Evolutionary conservation across 2,888 invertebrate genomes (phyloP), one percentile per base, ranked within the genome.

Genomic region (Plutella xylostella): DNA sequence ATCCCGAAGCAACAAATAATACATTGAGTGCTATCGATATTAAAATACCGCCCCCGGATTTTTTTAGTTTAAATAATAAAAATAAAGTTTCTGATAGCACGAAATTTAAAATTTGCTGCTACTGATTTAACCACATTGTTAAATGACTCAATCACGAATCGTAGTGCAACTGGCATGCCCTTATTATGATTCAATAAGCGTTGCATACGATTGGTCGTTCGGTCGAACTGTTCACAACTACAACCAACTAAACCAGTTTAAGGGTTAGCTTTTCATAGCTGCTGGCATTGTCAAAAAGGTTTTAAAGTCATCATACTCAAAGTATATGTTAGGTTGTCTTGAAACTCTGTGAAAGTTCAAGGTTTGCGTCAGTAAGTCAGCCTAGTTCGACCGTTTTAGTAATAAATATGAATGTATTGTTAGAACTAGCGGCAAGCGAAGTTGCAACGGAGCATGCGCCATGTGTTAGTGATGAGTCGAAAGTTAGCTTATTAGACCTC

Each of bases 91-190:
- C n/a, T n/a, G n/a, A n/a, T n/a, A n/a, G n/a, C n/a, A n/a, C n/a
- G n/a, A n/a, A n/a, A n/a, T n/a, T n/a, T n/a, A n/a, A n/a, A n/a
- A n/a, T n/a, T n/a, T n/a, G n/a, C n/a, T n/a, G n/a, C n/a, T n/a
- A n/a, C n/a, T n/a, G n/a, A n/a, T n/a, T n/a, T n/a, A n/a, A n/a
- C n/a, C n/a, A n/a, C n/a, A n/a, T n/a, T n/a, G n/a, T n/a, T n/a
- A n/a, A n/a, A n/a, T n/a, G 60, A 61, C 58, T 60, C 60, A 64
- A 60, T 73, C 82, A 80, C 82, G 79, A 80, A 70, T 68, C 72
- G 83, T 83, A 83, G 78, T 83, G 82, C 83, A 83, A 82, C 82
- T 67, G 75, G 74, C 72, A 70, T 65, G 70, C 76, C 78, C 82
- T 78, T 82, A 82, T 83, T 72, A 61, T 39, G 17, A 73, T 76